phyloP scores from a whole-genome alignment of 2,797 vertebrate species.

The Anabas testudineus region DNA sequence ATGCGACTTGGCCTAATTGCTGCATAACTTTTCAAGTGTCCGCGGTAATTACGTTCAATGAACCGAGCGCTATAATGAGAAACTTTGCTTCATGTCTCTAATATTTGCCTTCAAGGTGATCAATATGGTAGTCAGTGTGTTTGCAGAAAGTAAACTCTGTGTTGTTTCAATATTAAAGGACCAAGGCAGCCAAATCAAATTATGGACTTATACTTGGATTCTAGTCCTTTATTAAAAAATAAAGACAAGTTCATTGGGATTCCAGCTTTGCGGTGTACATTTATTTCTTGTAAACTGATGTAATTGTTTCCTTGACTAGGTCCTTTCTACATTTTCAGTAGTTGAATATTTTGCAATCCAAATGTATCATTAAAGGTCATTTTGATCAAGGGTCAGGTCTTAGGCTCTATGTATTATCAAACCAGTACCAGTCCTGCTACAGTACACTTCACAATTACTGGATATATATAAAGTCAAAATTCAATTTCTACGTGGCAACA shows the following conservation, averaged over 20 bases:
- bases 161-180: slow-evolving; percentile 34
- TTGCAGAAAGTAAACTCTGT: slow-evolving; percentile 42
- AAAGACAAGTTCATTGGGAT: slow-evolving; percentile 30
- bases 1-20: slow-evolving; percentile 55
- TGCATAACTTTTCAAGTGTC: slow-evolving; percentile 59
- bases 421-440: too few species aligned
- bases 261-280: slow-evolving; percentile 40
- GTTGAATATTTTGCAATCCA: too few species aligned
- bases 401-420: too few species aligned
- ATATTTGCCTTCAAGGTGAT: slow-evolving; percentile 62
- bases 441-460: not conserved
- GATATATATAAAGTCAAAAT: too few species aligned
- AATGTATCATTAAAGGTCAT: too few species aligned
- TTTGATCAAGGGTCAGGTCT: too few species aligned
- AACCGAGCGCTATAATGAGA: slow-evolving; percentile 47
- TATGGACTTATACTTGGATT: slow-evolving; percentile 25
- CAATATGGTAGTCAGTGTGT: slow-evolving; percentile 33
- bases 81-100: slow-evolving; percentile 50
- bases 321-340: too few species aligned
- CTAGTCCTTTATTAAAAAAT: slow-evolving; percentile 31
- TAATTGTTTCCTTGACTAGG: slow-evolving; percentile 5
- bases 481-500: too few species aligned
- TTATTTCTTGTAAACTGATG: slow-evolving; percentile 39
- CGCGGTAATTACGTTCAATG: slow-evolving; percentile 45
- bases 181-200: slow-evolving; percentile 43